Evolutionary conservation across 1,140 invertebrate species (phyloP).

Genomic region (Saccostrea glomerata): DNA sequence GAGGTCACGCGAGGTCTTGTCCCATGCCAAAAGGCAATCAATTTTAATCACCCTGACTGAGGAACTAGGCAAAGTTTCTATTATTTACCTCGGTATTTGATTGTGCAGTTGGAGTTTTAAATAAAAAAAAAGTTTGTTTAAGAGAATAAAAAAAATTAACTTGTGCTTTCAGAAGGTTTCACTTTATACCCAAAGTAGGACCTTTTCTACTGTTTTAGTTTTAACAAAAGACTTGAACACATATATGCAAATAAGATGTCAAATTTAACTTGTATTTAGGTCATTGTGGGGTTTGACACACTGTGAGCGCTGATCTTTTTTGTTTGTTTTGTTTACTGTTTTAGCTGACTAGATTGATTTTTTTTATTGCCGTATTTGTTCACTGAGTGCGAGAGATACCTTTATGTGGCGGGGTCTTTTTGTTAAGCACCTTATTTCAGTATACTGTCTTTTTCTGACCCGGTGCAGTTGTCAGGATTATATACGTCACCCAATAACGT

Average conservation of each 20-base stretch:
- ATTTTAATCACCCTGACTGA: constrained; percentile 5
- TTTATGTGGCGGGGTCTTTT: not conserved
- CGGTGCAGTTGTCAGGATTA: not conserved
- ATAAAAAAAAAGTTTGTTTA: not conserved
- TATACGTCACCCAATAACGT: not conserved
- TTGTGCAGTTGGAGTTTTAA: constrained; percentile 21
- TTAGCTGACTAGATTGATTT: not conserved
- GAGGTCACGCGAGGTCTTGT: constrained; percentile 19
- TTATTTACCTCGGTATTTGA: constrained; percentile 1
- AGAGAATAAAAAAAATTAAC: not conserved
- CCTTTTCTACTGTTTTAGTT: not conserved
- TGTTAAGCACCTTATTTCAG: not conserved
- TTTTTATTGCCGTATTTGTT: not conserved
- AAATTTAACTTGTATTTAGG: constrained; percentile 33
- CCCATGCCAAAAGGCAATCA: constrained; percentile 32
- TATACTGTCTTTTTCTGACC: not conserved
- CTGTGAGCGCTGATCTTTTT: not conserved
- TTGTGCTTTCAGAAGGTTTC: not conserved
- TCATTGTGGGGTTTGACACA: constrained; percentile 17
- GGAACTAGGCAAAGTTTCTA: constrained; percentile 21
- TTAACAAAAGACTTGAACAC: constrained; percentile 13
- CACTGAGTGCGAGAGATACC: not conserved
- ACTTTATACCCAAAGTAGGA: not conserved
- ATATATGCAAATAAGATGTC: constrained; percentile 25
- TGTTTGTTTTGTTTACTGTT: constrained; percentile 11